These are phyloP conservation scores for Hofmannophila pseudospretella DNA, from an alignment of 2,888 invertebrate species.

Conservation along the genomic window DNA sequence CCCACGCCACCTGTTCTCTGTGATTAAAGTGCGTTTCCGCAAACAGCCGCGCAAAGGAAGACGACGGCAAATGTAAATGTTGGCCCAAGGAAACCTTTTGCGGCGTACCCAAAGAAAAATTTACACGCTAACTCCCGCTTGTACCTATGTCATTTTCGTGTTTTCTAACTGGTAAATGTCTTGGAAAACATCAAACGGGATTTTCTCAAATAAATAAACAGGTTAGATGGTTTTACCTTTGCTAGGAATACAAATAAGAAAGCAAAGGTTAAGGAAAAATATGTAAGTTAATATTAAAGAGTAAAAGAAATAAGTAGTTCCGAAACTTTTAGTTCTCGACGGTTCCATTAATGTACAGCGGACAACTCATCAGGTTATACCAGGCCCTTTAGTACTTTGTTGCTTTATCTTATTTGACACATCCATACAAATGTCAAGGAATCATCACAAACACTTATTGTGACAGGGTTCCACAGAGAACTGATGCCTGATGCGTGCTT, in stretches of 20 bases:
- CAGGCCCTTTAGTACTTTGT: too few relatives aligned
- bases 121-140: constrained; percentile 40
- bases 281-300: constrained; percentile 1
- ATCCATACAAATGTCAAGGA: too few relatives aligned
- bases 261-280: constrained; percentile 4
- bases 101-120: constrained; percentile 53
- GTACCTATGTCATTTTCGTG: constrained; percentile 39
- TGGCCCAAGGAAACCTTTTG: constrained; percentile 55
- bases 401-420: too few relatives aligned
- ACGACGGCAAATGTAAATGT: constrained; percentile 66
- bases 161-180: constrained; percentile 23
- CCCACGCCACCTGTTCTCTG: constrained; percentile 62
- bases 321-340: too few relatives aligned
- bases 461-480: too few relatives aligned
- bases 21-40: constrained; percentile 68
- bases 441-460: too few relatives aligned
- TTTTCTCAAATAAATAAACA: constrained; percentile 20
- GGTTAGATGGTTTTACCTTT: constrained; percentile 11
- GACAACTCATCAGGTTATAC: too few relatives aligned
- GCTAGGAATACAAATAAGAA: constrained; percentile 8
- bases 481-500: too few relatives aligned
- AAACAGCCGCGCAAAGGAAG: constrained; percentile 43
- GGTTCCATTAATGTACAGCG: too few relatives aligned
- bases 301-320: too few relatives aligned
- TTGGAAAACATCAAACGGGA: constrained; percentile 29